Conservation (phyloP, 2,797 vertebrate genomes). For the Peromyscus attwateri region DNA sequence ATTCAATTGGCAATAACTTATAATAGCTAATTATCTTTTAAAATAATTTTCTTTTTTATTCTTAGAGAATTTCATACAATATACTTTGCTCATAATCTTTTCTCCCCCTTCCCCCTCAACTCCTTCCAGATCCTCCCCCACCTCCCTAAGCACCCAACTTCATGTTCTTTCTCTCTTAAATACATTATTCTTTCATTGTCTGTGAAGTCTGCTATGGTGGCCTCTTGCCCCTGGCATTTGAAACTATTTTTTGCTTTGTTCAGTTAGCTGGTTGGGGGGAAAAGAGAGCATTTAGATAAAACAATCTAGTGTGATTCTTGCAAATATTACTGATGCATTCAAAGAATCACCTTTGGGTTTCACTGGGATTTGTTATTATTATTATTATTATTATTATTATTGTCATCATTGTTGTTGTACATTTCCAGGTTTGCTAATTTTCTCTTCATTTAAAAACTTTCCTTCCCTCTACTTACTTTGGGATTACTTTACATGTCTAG, state of each 20-base stretch:
- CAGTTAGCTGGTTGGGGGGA: neutral
- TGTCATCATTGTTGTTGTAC: neutral
- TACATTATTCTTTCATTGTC: neutral
- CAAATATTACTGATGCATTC: constrained; percentile 2
- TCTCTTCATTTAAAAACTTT: neutral
- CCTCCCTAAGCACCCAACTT: neutral
- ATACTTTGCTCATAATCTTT: neutral
- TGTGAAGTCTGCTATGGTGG: neutral
- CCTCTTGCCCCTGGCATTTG: neutral
- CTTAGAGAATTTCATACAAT: neutral
- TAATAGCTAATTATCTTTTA: neutral
- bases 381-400: neutral
- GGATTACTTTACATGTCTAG: neutral
- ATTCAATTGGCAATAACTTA: constrained; percentile 20
- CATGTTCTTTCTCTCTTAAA: neutral
- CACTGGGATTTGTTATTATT: neutral
- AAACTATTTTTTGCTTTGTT: neutral
- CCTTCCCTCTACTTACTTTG: constrained; percentile 12
- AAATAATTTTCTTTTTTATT: neutral
- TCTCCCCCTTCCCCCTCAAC: neutral
- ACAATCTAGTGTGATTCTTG: neutral
- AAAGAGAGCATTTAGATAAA: neutral
- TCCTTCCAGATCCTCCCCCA: neutral
- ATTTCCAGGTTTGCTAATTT: constrained; percentile 37
- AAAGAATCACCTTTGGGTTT: neutral